phyloP scores from a whole-genome alignment of 2,888 invertebrate genomes.

The Xestobium rufovillosum region DNA sequence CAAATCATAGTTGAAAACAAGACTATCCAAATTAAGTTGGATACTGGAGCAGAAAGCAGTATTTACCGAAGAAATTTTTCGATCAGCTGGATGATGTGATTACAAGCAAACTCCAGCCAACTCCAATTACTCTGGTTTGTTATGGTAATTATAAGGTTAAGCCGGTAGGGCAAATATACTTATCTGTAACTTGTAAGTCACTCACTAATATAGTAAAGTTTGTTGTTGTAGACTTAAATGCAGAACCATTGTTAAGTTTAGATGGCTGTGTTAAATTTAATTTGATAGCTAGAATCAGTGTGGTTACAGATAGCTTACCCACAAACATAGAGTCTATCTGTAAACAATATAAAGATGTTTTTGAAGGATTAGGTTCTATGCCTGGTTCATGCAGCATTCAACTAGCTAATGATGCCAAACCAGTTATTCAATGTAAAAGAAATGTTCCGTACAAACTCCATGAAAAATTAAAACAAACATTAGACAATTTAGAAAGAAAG shows the following conservation, averaged over 20 bases:
- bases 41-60: conserved; percentile 4
- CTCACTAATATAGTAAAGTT: neutral
- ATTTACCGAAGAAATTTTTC: neutral
- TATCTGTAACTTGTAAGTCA: neutral
- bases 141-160: conserved; percentile 1
- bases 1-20: neutral
- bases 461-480: neutral
- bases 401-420: neutral
- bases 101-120: neutral
- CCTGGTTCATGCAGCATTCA: neutral
- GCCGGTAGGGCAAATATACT: neutral
- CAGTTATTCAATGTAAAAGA: conserved; percentile 5
- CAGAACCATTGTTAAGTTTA: neutral
- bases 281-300: neutral
- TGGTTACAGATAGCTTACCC: neutral
- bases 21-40: neutral
- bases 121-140: neutral
- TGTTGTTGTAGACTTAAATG: neutral
- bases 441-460: neutral
- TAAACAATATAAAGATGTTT: neutral
- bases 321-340: neutral
- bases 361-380: conserved; percentile 2
- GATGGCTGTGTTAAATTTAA: neutral
- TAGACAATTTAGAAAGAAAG: too few relatives aligned
- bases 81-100: neutral